Evolutionary conservation across 2,888 invertebrate species (phyloP).

Genomic region (Brenthis ino): DNA sequence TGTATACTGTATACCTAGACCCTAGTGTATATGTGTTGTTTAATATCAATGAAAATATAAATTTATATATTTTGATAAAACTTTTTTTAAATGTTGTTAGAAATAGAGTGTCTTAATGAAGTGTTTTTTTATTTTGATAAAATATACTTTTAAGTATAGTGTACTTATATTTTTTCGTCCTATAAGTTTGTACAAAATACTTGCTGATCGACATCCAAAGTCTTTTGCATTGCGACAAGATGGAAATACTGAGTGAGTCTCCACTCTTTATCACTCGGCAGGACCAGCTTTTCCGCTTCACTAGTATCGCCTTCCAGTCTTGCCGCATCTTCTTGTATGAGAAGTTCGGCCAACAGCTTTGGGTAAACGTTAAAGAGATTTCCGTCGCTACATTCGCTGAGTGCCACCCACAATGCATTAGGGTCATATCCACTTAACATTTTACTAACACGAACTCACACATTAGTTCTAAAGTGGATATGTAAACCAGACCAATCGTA

Average conservation of each 20-base stretch:
- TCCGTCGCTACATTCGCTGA: conserved; percentile 79
- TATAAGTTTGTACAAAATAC: conserved; percentile 35
- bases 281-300: conserved; percentile 81
- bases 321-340: conserved; percentile 76
- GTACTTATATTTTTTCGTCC: neutral
- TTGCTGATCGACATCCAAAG: conserved; percentile 56
- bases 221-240: conserved; percentile 85
- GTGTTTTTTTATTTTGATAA: neutral
- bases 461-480: neutral
- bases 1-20: too few relatives aligned
- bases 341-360: conserved; percentile 83
- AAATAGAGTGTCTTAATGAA: neutral
- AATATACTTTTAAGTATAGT: neutral
- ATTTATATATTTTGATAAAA: neutral
- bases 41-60: too few relatives aligned
- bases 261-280: conserved; percentile 88
- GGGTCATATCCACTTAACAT: conserved; percentile 68
- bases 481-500: neutral
- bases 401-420: conserved; percentile 78
- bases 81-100: neutral
- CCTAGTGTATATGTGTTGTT: too few relatives aligned
- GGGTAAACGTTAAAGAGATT: conserved; percentile 86
- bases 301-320: conserved; percentile 67
- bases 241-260: conserved; percentile 85
- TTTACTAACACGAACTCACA: conserved; percentile 26